Evolutionary conservation across 2,797 vertebrate genomes (phyloP), one percentile per base, ranked within the genome.

Genomic region (Cephalopachus bancanus): DNA sequence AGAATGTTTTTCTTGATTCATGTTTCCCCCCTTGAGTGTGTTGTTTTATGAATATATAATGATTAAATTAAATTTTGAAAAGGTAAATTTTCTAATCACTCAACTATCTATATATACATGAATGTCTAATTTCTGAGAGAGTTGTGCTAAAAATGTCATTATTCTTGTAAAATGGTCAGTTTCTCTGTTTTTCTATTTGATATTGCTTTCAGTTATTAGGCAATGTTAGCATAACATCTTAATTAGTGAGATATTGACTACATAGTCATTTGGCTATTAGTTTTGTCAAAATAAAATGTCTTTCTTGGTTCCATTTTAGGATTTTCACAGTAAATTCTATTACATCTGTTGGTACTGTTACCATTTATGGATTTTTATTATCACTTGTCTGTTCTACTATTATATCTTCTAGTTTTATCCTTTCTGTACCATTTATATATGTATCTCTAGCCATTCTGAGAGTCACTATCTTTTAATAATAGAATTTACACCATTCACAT

Each of bases 401-500:
- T 96, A 19, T 62, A 65, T 93, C n/a, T 81, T 93, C 17, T 76
- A 80, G 17, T 59, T 28, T 90, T 71, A 92, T 26, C 72, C 1
- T 93, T 94, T 94, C 26, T 87, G 5, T 94, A 17, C 22, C 17
- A 84, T 67, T 95, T 87, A 71, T 76, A 30, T 51, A 55, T 62
- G 2, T 79, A 90, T 5, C 5, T 53, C 10, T 81, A 72, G 8
- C 5, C 10, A 69, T 89, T 28, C 9, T 87, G 69, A 76, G 28
- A 69, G 17, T 57, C 76, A 20, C 5, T 91, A 53, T 64, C 19
- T 87, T 94, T 96, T 87, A 71, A 76, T 78, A 84, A 86, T 22
- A 71, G 17, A 94, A 92, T 94, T 93, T 95, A 94, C 96, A 60
- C 83, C 67, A 57, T 90, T 94, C 59, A 95, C 19, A 92, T 90